Base-by-base conservation (phyloP, 1,140 invertebrate species). In the Sweltsa coloradensis region DNA sequence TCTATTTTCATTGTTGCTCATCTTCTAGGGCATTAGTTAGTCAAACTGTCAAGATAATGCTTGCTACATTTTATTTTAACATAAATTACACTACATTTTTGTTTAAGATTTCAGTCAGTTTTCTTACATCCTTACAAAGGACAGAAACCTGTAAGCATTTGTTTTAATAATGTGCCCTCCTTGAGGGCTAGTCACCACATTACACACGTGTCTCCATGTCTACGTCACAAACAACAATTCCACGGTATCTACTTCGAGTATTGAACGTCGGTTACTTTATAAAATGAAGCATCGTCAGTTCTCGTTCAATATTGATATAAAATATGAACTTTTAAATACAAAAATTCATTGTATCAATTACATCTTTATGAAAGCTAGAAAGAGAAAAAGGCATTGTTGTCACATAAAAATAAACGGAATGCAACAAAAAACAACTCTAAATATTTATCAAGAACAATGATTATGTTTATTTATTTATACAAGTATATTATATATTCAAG, bases 261-360 rank as follows among this genome's bases (percentile, higher is more conserved):
- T n/a, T n/a, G n/a, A n/a, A n/a, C n/a, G n/a, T n/a, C n/a, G n/a
- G n/a, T n/a, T n/a, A n/a, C n/a, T n/a, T n/a, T n/a, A n/a, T n/a
- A n/a, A n/a, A n/a, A n/a, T n/a, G n/a, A n/a, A n/a, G n/a, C n/a
- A n/a, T n/a, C n/a, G n/a, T n/a, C n/a, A n/a, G n/a, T n/a, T n/a
- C n/a, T n/a, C n/a, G n/a, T n/a, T n/a, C 73, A 41, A 19, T 37
- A 37, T 37, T 11, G 23, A 5, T 37, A 4, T 37, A 19, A 22
- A 16, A 37, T 19, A 22, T 37, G 5, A 37, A 5, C n/a, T 19
- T 9, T 37, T 37, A 37, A 37, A 11, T 37, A 37, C 16, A 19
- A 19, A 16, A 37, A 3, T 7, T 5, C 11, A 19, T 37, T 37
- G 5, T 19, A 9, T 37, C 23, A 19, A 3, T 3, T 11, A n/a